Percentiles rank a stretch among this genome's conserved stretches.
phyloP scores from a whole-genome alignment of 2,113 vertebrate species.

The Bungarus multicinctus region DNA sequence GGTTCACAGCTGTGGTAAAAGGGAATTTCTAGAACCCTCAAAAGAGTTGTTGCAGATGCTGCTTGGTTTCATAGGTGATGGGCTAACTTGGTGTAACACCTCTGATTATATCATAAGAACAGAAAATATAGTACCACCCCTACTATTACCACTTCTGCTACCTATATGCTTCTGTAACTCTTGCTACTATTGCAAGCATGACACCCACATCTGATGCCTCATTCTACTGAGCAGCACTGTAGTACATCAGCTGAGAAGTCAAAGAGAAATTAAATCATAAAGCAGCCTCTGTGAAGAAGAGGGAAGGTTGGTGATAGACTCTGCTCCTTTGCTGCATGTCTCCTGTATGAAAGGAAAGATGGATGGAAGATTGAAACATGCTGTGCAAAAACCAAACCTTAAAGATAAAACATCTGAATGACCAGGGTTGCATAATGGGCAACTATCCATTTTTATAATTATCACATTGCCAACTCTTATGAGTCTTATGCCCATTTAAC shows the following conservation, averaged over 20 bases:
- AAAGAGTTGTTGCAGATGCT: not conserved
- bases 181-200: not conserved
- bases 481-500: not conserved
- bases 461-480: not conserved
- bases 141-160: not conserved
- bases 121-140: not conserved
- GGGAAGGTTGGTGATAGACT: not conserved
- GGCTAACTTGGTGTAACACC: not conserved
- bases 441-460: not conserved
- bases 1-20: not conserved
- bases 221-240: not conserved
- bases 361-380: not conserved
- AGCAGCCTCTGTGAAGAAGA: not conserved
- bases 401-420: not conserved
- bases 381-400: not conserved
- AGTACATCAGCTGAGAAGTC: not conserved
- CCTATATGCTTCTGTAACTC: not conserved
- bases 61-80: not conserved
- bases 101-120: not conserved
- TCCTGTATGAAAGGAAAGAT: not conserved
- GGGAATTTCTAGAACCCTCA: not conserved
- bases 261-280: too few species aligned
- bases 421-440: too few species aligned
- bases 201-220: not conserved
- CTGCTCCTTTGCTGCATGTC: not conserved